Conservation (phyloP, 2,113 vertebrate genomes). For the Ceuthmochares aereus region DNA sequence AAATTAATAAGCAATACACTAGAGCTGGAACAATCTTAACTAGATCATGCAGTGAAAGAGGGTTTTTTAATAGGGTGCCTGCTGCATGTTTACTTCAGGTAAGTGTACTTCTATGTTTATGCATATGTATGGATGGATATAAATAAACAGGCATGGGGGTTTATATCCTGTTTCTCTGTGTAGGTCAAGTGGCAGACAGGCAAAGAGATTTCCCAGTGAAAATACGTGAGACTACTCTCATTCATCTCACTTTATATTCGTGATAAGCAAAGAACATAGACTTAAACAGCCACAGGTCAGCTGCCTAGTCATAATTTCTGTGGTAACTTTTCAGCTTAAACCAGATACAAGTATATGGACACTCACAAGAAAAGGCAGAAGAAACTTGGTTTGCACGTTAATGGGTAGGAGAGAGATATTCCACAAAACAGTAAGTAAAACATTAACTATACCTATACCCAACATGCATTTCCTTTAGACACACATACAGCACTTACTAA, state of each 20-base stretch:
- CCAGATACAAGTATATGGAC: neutral
- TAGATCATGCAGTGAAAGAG: neutral
- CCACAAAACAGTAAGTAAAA: neutral
- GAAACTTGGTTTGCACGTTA: neutral
- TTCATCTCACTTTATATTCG: neutral
- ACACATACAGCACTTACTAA: neutral
- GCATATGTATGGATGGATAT: fast-evolving
- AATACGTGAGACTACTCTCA: neutral
- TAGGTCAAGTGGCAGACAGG: neutral
- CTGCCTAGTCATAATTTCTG: neutral
- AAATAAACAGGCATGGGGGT: neutral
- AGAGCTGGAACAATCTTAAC: neutral
- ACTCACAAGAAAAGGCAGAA: neutral
- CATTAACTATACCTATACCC: neutral
- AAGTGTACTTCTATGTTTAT: neutral
- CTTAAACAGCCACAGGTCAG: neutral
- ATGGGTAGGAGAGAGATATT: neutral
- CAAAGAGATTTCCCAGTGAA: neutral
- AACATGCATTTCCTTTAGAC: neutral
- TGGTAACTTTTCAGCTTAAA: neutral
- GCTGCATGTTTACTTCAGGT: neutral
- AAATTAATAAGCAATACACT: neutral
- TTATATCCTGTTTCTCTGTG: neutral
- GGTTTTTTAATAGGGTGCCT: neutral
- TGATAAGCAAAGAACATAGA: neutral